Percentiles rank a stretch among this genome's conserved stretches.
phyloP scores from a whole-genome alignment of 2,113 vertebrate genomes.

The Elanoides forficatus region DNA sequence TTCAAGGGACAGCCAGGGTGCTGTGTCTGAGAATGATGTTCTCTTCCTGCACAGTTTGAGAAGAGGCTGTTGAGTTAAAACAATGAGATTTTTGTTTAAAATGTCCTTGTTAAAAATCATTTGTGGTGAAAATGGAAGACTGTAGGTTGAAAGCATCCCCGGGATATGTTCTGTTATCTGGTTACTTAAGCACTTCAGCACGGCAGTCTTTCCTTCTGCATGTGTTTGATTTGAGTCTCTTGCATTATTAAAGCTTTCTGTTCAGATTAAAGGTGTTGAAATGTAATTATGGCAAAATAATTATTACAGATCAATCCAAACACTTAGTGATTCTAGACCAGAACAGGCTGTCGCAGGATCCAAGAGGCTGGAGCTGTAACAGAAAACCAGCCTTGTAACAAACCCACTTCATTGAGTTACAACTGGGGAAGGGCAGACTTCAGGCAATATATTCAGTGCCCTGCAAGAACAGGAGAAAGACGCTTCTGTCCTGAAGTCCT shows the following conservation, averaged over 20 bases:
- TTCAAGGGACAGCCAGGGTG: not conserved
- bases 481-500: not conserved
- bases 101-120: not conserved
- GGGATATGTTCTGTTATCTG: fast-evolving
- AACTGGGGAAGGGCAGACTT: not conserved
- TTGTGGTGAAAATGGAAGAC: not conserved
- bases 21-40: not conserved
- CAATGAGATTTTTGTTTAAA: not conserved
- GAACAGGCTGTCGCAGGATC: not conserved
- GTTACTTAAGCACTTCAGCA: not conserved
- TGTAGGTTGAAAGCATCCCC: not conserved
- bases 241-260: not conserved
- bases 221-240: not conserved
- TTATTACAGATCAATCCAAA: not conserved
- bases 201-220: not conserved
- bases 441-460: fast-evolving
- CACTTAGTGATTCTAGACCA: not conserved
- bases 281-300: not conserved
- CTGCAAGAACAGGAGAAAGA: not conserved
- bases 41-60: not conserved
- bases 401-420: not conserved
- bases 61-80: not conserved
- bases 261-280: not conserved
- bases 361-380: not conserved
- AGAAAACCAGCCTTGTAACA: not conserved